phyloP scores from a whole-genome alignment of 2,797 vertebrate species.

The Periophthalmus magnuspinnatus region DNA sequence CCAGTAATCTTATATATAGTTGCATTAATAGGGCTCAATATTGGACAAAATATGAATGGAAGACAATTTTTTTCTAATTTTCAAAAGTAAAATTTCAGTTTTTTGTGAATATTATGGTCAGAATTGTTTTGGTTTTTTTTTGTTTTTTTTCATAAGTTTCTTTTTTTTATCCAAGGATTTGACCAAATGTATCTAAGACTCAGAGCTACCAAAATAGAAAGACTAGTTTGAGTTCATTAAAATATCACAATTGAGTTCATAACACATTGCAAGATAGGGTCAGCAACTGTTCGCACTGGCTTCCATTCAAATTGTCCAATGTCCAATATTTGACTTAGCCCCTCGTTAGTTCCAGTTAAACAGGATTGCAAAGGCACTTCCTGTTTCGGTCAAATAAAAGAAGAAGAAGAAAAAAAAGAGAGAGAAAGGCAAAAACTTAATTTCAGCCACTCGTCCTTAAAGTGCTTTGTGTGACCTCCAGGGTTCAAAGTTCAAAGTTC shows the following conservation, averaged over 20 bases:
- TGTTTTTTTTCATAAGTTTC: no score
- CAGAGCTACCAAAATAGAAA: no score
- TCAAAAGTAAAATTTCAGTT: not conserved
- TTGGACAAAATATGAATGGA: not conserved
- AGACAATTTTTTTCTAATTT: not conserved
- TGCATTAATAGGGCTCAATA: not conserved
- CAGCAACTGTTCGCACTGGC: not conserved
- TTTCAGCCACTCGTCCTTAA: constrained; percentile 60
- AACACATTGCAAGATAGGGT: not conserved
- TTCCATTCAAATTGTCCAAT: not conserved
- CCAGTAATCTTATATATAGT: not conserved
- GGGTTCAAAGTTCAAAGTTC: constrained; percentile 31
- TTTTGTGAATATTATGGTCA: no score
- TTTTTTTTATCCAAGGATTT: no score
- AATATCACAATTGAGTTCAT: no score
- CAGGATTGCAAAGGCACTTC: constrained; percentile 61
- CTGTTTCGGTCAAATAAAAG: constrained; percentile 30
- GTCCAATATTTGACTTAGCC: constrained; percentile 10
- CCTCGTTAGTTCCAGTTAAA: constrained; percentile 13
- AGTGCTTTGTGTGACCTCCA: constrained; percentile 64
- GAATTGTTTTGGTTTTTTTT: no score
- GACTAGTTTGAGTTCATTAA: not conserved
- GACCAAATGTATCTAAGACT: no score
- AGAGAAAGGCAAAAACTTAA: constrained; percentile 16
- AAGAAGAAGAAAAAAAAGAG: constrained; percentile 18